These are phyloP conservation scores for Stramonita haemastoma DNA, from an alignment of 2,888 invertebrate genomes.

Conservation along the genomic window DNA sequence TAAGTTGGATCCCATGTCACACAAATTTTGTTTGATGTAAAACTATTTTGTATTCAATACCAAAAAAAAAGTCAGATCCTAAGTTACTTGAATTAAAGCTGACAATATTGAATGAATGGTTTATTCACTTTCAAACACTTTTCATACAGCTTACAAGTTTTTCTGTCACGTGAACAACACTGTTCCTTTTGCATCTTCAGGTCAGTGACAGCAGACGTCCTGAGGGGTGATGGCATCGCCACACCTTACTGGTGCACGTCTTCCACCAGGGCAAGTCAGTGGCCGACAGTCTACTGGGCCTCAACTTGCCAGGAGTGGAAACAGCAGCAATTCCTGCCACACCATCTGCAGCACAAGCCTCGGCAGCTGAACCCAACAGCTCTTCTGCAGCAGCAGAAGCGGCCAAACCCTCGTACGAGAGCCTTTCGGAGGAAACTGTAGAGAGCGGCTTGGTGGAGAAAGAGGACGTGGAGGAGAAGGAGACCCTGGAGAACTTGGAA, in stretches of 20 bases:
- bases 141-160: too few species aligned
- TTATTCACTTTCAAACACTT: too few species aligned
- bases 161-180: not conserved
- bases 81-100: too few species aligned
- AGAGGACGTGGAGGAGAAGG: not conserved
- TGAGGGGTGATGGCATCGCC: slow-evolving; percentile 48
- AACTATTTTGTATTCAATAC: too few species aligned
- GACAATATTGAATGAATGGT: too few species aligned
- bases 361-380: not conserved
- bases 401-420: not conserved
- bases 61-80: too few species aligned
- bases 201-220: slow-evolving; percentile 59
- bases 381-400: not conserved
- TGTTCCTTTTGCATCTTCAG: slow-evolving; percentile 48
- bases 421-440: not conserved
- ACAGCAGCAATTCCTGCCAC: slow-evolving; percentile 42
- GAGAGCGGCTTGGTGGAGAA: slow-evolving; percentile 16
- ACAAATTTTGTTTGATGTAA: too few species aligned
- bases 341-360: slow-evolving; percentile 41
- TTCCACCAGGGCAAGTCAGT: slow-evolving; percentile 68
- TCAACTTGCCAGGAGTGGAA: slow-evolving; percentile 48
- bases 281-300: slow-evolving; percentile 44
- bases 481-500: slow-evolving; percentile 1
- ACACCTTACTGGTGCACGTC: slow-evolving; percentile 59
- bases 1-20: too few species aligned